Evolutionary conservation across 1,140 invertebrate species (phyloP), one percentile per base, ranked within the genome.

Genomic region (Cheumatopsyche charites): DNA sequence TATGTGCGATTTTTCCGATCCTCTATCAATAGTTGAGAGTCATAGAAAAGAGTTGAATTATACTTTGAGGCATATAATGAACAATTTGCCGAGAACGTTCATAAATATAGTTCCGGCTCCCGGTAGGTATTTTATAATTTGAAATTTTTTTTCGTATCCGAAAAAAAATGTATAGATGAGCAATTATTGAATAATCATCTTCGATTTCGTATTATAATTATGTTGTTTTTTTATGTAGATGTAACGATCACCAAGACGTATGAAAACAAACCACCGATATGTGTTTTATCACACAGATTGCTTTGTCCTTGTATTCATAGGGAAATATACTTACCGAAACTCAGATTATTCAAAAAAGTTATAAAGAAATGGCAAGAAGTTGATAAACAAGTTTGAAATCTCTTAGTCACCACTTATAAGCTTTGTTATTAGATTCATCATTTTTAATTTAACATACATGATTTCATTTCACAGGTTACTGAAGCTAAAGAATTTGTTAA

Each of bases 61-160:
- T 72, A 82, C 85, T 1, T 77, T 88, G 6, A 83, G 87, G 70
- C 83, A 81, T 42, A 76, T 91, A 0, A 82, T 84, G 45, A 80
- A 87, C 9, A 85, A 89, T 76, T 79, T 90, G 55, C 89, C 89
- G 5, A 80, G 87, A 73, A 87, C 88, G 4, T 81, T 90, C 25
- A 83, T 91, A 11, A 87, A 87, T 70, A 72, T 91, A 6, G 80
- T 89, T 1, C 78, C 85, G 63, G 76, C 86, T 0, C 82, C 87
- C 26, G 77, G 84, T 86, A 77, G 77, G 79, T 77, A 58, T 7
- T 2, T 17, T 47, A 13, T 17, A 4, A 79, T 77, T 26, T 67
- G 13, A 13, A 6, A 17, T 6, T 47, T 47, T 13, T 6, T 42
- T 42, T 42, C 13, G 41, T 42, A 42, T 42, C n/a, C n/a, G 29